These are phyloP conservation scores for Dendrolimus pini DNA, from an alignment of 2,888 invertebrate genomes.

Conservation along the genomic window DNA sequence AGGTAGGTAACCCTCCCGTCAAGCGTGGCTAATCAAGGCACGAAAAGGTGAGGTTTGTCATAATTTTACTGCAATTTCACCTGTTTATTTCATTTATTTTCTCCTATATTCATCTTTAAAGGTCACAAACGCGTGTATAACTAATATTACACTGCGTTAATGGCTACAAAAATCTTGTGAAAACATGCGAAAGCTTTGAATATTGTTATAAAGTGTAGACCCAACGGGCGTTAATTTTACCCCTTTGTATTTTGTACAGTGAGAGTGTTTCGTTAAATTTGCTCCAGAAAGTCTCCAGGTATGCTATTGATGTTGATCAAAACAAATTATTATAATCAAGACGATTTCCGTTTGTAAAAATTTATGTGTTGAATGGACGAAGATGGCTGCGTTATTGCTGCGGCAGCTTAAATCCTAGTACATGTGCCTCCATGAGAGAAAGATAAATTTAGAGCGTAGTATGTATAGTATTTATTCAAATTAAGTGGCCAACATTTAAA, in stretches of 20 bases:
- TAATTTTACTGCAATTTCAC: slow-evolving; percentile 30
- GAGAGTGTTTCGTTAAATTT: background rate
- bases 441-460: no score
- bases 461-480: no score
- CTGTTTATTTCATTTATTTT: slow-evolving; percentile 22
- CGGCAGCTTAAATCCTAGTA: background rate
- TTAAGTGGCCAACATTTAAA: no score
- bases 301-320: background rate
- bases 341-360: background rate
- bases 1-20: slow-evolving; percentile 58
- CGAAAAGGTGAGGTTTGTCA: slow-evolving; percentile 82
- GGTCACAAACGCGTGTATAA: slow-evolving; percentile 10
- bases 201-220: slow-evolving; percentile 36
- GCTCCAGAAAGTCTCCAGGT: background rate
- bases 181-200: slow-evolving; percentile 36
- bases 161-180: slow-evolving; percentile 25
- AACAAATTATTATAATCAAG: background rate
- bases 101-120: slow-evolving; percentile 1
- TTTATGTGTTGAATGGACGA: background rate
- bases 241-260: background rate
- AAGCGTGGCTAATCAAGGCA: slow-evolving; percentile 94
- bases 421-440: no score
- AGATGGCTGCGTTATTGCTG: background rate
- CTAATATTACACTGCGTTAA: slow-evolving; percentile 16
- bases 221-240: slow-evolving; percentile 29